Evolutionary conservation across 2,888 invertebrate species (phyloP), one percentile per base, ranked within the genome.

Genomic region (Gymnoscelis rufifasciata): DNA sequence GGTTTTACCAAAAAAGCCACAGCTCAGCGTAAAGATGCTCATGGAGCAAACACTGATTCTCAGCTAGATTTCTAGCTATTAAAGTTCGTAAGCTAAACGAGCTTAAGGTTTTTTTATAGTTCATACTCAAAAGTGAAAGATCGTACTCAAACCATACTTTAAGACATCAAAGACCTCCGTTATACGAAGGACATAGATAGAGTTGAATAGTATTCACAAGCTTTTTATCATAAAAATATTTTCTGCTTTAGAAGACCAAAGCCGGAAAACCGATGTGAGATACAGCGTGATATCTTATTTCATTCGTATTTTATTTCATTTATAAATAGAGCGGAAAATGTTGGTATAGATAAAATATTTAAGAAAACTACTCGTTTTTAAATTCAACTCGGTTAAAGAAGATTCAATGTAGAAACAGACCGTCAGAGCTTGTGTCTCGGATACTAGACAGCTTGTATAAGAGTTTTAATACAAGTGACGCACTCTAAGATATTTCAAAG

Each of bases 141-240:
- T 19, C 19, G 5, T 3, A 19, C 3, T n/a, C 19, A 19, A 19
- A 19, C 2, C 5, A 19, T 19, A 2, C 19, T 5, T 19, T 30
- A 67, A 71, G 38, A 77, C 83, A 66, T 74, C 61, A 81, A 83
- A 84, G 78, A 38, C 36, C 70, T 62, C 65, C 61, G 67, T 67
- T 78, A 78, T 76, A 72, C 68, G 76, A 77, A 83, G 69, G 65
- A 74, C 77, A 80, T 83, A 78, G 74, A 80, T 83, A 78, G 74
- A 74, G 68, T 66, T 79, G 74, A 81, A 83, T 81, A 81, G 79
- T 80, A 81, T 79, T 74, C 66, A 59, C 58, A 62, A 77, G 64
- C 69, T 64, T 69, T 76, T 76, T 64, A 61, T 7, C 71, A 73
- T 72, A 71, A 12, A 73, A 78, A 74, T 73, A 66, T 65, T 66